These are phyloP conservation scores for Cyanoramphus novaezelandiae DNA, from an alignment of 2,113 vertebrate species.

Conservation along the genomic window DNA sequence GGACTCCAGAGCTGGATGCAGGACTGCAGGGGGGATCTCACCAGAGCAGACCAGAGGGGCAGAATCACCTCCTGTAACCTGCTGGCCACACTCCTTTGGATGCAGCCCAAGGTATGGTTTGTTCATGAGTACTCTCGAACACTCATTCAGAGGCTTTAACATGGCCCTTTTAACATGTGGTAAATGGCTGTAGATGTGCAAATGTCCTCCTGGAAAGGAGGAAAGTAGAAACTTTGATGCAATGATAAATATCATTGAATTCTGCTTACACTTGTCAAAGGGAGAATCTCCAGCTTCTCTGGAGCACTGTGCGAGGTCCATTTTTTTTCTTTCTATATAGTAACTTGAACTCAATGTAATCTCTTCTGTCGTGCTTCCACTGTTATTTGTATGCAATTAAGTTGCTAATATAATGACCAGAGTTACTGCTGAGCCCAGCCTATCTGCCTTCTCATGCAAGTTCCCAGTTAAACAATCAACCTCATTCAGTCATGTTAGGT, in stretches of 20 bases:
- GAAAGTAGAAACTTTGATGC: neutral
- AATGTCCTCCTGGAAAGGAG: neutral
- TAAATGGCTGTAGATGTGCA: neutral
- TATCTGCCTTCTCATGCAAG: neutral
- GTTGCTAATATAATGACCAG: neutral
- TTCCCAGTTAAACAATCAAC: neutral
- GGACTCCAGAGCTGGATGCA: neutral
- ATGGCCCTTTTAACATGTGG: neutral
- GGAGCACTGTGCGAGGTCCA: rapidly evolving
- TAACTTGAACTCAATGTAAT: neutral
- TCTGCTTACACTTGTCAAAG: neutral
- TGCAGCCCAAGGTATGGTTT: neutral
- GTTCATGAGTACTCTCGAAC: neutral
- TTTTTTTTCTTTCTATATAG: neutral
- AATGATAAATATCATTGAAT: neutral
- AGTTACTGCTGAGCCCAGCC: neutral
- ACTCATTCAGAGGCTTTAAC: neutral
- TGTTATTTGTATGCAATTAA: neutral
- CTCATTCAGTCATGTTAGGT: neutral
- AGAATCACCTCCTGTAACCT: neutral
- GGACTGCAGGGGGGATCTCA: neutral
- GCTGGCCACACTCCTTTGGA: neutral
- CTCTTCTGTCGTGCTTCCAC: neutral
- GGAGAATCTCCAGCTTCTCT: neutral
- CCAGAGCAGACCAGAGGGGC: neutral